Base-by-base conservation (phyloP, 2,797 vertebrate genomes). In the Spatula versicolor region DNA sequence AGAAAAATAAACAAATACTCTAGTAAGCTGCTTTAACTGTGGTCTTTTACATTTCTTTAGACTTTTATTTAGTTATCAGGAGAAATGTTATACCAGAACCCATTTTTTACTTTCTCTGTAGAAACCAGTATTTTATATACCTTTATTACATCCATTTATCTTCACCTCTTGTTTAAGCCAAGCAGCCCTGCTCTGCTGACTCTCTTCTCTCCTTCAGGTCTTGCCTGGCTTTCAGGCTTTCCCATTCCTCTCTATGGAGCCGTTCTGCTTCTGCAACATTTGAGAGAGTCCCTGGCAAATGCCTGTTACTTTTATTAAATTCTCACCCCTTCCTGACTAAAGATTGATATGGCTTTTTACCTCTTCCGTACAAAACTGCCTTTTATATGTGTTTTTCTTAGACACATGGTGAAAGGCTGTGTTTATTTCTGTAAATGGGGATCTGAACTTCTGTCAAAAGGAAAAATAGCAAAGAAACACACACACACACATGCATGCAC, bases 401-500 rank as follows among this genome's bases (percentile, higher is more conserved):
- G 59, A 54, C 17, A 56, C 52, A 48, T 15, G 28, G 35, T 33
- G 13, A 82, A 66, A n/a, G 43, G 3, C 17, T 60, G 2, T 41
- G 37, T 62, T 73, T 81, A 56, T 86, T 77, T 82, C 74, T 79
- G 21, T 26, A 64, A 88, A 84, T 17, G 9, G 46, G n/a, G 22
- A 74, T 86, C 69, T 74, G 67, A 94, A 71, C n/a, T 19, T 72
- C 75, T 80, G 2, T 64, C 31, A 86, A 77, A 91, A 91, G 33
- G 23, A 72, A 92, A 88, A 93, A 80, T 12, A 88, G 39, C 10
- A 72, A 85, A 93, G 62, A 88, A 90, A 52, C 39, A 68, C n/a
- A 31, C 26, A 33, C 43, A 8, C 37, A 50, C 23, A 50, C 23
- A 43, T 12, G 17, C 28, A n/a, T 12, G 26, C 43, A 48, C 41